Evolutionary conservation across 2,797 vertebrate genomes (phyloP), one percentile per base, ranked within the genome.

Genomic region (Sebastes flavidus): DNA sequence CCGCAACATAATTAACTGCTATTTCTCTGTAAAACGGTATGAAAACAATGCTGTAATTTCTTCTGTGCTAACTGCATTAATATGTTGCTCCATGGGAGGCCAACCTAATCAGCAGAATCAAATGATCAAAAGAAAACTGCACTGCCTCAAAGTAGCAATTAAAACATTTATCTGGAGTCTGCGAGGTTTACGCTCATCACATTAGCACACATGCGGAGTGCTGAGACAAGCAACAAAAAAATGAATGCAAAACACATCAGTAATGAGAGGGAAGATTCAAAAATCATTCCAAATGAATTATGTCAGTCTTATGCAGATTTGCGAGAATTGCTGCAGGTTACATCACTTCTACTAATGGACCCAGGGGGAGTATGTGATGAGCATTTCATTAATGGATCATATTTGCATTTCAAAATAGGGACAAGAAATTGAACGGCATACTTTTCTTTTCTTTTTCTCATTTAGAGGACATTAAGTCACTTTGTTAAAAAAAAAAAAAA

Each of bases 371-470:
- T 24, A 65, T 27, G 69, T 68, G 80, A 86, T 77, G 72, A 79
- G 74, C 60, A 81, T 79, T 62, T 80, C 65, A 81, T 89, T 83
- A 87, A 76, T 81, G 73, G 32, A 75, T 81, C 25, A 25, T 66
- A 77, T 88, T 89, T 88, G 80, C 61, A 86, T 85, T 90, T 89
- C 62, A 79, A 84, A 84, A 86, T 63, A 71, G 56, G 36, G 27
- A 70, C 22, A 65, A 70, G 46, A 70, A 70, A 86, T 60, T 77
- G 65, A 78, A 88, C 29, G 27, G 3, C 62, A 82, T 22, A 3
- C 13, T 76, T 84, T 29, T 80, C 11, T 36, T 60, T 55, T 24
- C 27, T 4, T 30, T 56, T 36, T 75, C 18, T 69, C 79, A 49
- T 32, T 70, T 32, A 55, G 30, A 81, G 58, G 60, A 78, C 70